Evolutionary conservation across 92 coral and sea anemone genomes (phyloP).

Genomic region (Phenganax subtilis): DNA sequence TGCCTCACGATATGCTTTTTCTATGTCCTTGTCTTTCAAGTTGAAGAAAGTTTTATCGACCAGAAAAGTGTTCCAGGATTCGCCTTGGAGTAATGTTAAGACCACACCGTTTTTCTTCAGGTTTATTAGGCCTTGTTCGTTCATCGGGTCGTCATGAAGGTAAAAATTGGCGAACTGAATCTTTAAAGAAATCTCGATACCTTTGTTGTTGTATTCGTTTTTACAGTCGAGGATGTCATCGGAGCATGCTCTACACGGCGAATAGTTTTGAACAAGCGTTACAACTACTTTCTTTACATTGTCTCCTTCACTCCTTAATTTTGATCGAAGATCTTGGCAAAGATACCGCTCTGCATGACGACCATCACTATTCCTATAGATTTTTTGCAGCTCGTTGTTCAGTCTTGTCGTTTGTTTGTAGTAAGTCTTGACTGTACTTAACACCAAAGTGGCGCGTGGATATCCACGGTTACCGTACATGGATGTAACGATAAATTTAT

Average conservation of each 20-base stretch:
- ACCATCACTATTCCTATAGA: background rate
- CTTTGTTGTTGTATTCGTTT: background rate
- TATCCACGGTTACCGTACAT: background rate
- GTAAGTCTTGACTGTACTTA: background rate
- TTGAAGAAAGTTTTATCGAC: background rate
- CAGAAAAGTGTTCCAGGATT: constrained; percentile 27
- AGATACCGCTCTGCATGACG: background rate
- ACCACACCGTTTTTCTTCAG: background rate
- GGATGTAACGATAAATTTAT: background rate
- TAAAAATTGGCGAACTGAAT: constrained; percentile 43
- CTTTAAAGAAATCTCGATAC: background rate
- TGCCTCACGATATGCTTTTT: background rate
- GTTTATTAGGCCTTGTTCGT: background rate
- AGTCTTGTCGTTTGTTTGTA: background rate
- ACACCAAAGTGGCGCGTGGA: background rate
- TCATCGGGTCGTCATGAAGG: background rate
- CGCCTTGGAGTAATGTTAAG: constrained; percentile 15
- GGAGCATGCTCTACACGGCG: constrained; percentile 39
- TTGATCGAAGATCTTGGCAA: background rate
- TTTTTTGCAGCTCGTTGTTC: too few relatives aligned
- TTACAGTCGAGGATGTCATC: background rate
- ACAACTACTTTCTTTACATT: background rate
- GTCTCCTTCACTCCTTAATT: background rate
- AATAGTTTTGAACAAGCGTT: constrained; percentile 27
- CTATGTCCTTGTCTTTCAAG: background rate